Base-by-base conservation (phyloP, 2,113 vertebrate species). In the Trachemys scripta region DNA sequence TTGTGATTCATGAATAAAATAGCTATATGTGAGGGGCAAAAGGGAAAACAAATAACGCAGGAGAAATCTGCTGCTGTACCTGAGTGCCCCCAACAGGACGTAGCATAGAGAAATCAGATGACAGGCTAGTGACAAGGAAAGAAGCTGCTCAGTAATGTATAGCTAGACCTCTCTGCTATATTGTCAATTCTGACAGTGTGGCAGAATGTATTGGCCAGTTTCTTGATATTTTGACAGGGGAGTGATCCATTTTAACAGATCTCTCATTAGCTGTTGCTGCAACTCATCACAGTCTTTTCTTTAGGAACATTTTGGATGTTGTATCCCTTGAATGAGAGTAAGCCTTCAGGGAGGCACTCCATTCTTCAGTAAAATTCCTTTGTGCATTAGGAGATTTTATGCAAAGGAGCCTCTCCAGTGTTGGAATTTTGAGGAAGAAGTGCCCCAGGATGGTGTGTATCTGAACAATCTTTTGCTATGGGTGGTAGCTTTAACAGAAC, bases 1-100 rank as follows among this genome's bases (percentile, higher is more conserved):
- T 84, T 87, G 84, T 78, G 80, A 94, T 95, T 85, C 59, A 80
- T 81, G 45, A 92, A 93, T 93, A 75, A 94, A 93, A 89, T 90
- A 93, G 80, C 94, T 89, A 90, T 78, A 31, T 93, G 72, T 90
- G 85, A 84, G 84, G 45, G 38, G 82, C 93, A 82, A 82, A 92
- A 85, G 54, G 53, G 59, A 83, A 93, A 93, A 80, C 87, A 89
- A 80, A 49, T 69, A 89, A 72, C 1, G 1, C 29, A 72, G 31
- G 50, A 89, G 86, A 47, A 59, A 10, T 94, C 50, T 96, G 92
- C 88, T 84, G 93, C 96, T 98, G 72, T 96, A 94, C 97, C 97
- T 93, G 97, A 98, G 98, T 93, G 97, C 98, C 98, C 97, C 97
- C 97, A 95, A 79, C 96, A 98, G 98, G 97, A 95, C 50, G 54